Evolutionary conservation across 2,888 invertebrate species (phyloP).

Genomic region (Endomychus coccineus): DNA sequence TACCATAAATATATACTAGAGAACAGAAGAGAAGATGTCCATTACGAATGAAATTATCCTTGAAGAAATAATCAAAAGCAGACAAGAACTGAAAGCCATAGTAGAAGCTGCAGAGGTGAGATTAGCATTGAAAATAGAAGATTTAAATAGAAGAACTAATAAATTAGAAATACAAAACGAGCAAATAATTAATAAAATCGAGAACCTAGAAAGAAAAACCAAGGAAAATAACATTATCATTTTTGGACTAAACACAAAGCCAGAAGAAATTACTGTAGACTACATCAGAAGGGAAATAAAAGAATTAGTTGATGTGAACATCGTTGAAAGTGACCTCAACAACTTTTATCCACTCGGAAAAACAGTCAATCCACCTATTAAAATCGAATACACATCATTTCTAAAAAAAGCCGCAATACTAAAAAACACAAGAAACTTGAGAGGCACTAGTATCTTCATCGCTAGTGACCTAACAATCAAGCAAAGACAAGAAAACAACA

Average conservation of each 20-base stretch:
- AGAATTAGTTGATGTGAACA: not conserved
- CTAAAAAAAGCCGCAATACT: not conserved
- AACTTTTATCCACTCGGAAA: not conserved
- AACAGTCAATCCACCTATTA: not conserved
- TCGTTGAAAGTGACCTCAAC: not conserved
- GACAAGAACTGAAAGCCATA: too few species aligned
- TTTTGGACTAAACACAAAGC: not conserved
- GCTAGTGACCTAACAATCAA: not conserved
- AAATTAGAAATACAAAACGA: not conserved
- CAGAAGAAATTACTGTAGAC: not conserved
- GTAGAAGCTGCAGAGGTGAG: constrained; percentile 1
- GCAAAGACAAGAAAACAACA: not conserved
- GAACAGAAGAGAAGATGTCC: too few species aligned
- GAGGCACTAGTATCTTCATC: constrained; percentile 1
- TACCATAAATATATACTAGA: too few species aligned
- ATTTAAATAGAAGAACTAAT: not conserved
- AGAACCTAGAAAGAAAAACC: not conserved
- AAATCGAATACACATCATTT: not conserved
- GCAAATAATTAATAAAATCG: not conserved
- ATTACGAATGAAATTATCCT: too few species aligned
- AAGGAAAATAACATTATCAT: constrained; percentile 2
- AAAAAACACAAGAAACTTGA: not conserved
- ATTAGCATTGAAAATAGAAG: not conserved
- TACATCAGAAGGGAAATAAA: not conserved
- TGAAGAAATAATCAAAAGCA: too few species aligned